Conservation (phyloP, 30 jellyfish, hydroid and myxozoan species). For the Calvadosia cruxmelitensis region DNA sequence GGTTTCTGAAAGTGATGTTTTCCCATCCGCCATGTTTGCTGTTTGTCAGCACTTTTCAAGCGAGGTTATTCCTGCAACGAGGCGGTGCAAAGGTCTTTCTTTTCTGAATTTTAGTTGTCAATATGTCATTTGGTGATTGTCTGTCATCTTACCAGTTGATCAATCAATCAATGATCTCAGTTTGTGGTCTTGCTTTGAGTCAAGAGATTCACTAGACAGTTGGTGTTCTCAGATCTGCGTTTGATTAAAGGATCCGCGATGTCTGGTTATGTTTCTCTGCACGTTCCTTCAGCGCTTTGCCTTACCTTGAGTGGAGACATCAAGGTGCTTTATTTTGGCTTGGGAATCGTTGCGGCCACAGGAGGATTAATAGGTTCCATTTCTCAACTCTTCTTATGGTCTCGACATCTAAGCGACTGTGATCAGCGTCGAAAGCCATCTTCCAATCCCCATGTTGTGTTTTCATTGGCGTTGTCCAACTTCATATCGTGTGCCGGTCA, state of each 20-base stretch:
- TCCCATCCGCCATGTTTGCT: not conserved
- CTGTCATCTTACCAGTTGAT: no score
- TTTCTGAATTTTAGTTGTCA: no score
- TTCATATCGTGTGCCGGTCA: constrained; percentile 23
- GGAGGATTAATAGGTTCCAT: constrained; percentile 34
- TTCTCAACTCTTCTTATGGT: constrained; percentile 42
- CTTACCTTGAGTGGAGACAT: not conserved
- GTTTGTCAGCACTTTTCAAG: not conserved
- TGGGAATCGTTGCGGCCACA: not conserved
- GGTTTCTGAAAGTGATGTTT: not conserved
- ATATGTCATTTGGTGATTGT: no score
- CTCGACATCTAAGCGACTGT: constrained; percentile 12
- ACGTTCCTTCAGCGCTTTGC: not conserved
- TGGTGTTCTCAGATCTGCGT: no score
- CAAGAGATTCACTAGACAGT: no score
- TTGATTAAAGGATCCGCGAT: not conserved
- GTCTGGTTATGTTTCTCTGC: not conserved
- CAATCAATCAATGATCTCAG: no score
- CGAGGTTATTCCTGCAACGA: not conserved
- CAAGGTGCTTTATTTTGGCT: not conserved
- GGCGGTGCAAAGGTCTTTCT: no score
- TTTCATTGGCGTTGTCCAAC: constrained; percentile 27
- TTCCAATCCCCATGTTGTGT: constrained; percentile 49
- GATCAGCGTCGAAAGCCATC: constrained; percentile 49
- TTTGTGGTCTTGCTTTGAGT: no score